Base-by-base conservation (phyloP, 2,113 vertebrate genomes). In the Lota lota region DNA sequence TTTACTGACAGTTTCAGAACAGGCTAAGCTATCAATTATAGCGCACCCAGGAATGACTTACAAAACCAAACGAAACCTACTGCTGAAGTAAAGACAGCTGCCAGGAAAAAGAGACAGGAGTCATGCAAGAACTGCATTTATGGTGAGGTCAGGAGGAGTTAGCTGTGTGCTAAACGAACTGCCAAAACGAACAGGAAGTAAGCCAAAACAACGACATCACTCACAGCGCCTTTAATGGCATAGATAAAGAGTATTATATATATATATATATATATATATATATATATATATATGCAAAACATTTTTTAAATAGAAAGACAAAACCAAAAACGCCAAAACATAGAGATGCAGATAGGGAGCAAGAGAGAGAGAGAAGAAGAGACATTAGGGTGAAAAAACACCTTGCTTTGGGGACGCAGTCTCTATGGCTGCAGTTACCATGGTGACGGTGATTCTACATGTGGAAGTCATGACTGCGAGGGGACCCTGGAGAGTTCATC, bases 341-440 rank as follows among this genome's bases (percentile, higher is more conserved):
- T 12, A 61, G 59, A 33, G 15, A 36, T 22, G 15, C 2, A 64
- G 33, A 50, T 5, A 50, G 36, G 40, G 36, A 64, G 16, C 40
- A 18, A 64, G 33, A 63, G 22, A 63, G 61, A 24, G 61, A 28
- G 33, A 64, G 62, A 18, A 53, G 40, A 51, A 19, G 11, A 22
- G 28, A 17, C 20, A 20, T 17, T 6, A 1, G 72, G 82, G 79
- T 76, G 87, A 85, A 90, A 88, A 88, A 88, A 90, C 88, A 87
- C 83, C 79, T 69, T 11, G 83, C 77, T 87, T 84, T 76, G 77
- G 76, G 84, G 85, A 90, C 84, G 85, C 76, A 4, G 87, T 90
- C 80, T 79, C 87, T 80, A 88, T 90, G 84, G 84, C 84, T 88
- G 84, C 79, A 1, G 87, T 87, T 87, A 76, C 88, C 78, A 79